Base-by-base conservation (phyloP, 2,888 invertebrate species). In the Galerucella calmariensis region DNA sequence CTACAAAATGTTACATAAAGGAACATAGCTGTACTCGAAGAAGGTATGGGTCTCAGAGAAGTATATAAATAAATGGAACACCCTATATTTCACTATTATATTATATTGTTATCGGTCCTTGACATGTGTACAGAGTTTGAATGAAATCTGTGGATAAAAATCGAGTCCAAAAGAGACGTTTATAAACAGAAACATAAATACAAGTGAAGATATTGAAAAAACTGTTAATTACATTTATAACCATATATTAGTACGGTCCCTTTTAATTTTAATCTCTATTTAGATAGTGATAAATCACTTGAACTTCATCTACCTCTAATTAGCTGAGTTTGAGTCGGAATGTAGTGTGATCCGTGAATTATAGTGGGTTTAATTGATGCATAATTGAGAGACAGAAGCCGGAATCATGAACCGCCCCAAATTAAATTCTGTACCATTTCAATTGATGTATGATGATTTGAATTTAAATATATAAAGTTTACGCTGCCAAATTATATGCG, bases 211-310 rank as follows among this genome's bases (percentile, higher is more conserved):
- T 20, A 27, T 3, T 27, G 27, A 27, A 4, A 4, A 3, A 27
- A 27, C 27, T 27, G 3, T 27, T 27, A 2, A 27, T 27, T 2
- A 41, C 56, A 69, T 75, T 61, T 69, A 67, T 72, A 72, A 67
- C 51, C 67, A 73, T 70, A 68, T 69, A 73, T 77, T 73, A 75
- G 73, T 73, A 65, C 71, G 67, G 62, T 70, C 73, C 67, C 62
- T 66, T 73, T 66, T n/a, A 71, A 73, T 75, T 73, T 71, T 69
- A 73, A 75, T 75, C 71, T 73, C 70, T 65, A 73, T 75, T 77
- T 77, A 73, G 73, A 77, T 48, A 73, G 73, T 53, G 41, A 74
- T 76, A 74, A 73, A 63, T 77, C 77, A 75, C 73, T 77, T 16
- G 20, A 16, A 73, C 65, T 72, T 68, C 72, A 70, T 74, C 75